phyloP scores from a whole-genome alignment of 2,888 invertebrate species.

The Calliopum simillimum region DNA sequence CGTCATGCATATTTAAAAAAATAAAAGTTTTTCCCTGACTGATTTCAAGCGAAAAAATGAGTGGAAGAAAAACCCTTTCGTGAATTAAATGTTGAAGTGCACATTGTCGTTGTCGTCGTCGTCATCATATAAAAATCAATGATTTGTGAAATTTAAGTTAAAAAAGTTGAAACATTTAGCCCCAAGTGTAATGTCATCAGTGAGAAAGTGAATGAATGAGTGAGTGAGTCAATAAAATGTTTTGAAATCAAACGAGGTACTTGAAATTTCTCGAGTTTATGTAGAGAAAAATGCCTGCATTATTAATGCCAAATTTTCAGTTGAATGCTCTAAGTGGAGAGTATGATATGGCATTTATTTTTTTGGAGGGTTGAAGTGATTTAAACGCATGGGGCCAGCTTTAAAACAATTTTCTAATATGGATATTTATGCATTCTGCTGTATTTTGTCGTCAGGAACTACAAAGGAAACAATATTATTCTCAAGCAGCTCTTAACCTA shows the following conservation, averaged over 20 bases:
- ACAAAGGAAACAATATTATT: too few species aligned
- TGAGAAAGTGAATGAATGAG: too few species aligned
- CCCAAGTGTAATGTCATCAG: neutral
- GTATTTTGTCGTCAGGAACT: too few species aligned
- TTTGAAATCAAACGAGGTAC: neutral
- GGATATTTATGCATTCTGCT: too few species aligned
- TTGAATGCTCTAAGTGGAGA: neutral
- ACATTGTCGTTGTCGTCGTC: too few species aligned
- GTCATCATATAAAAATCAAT: constrained; percentile 49
- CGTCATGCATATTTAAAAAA: constrained; percentile 25
- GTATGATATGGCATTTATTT: too few species aligned
- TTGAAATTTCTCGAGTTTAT: neutral
- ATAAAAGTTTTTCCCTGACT: constrained; percentile 16
- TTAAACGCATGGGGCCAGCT: too few species aligned
- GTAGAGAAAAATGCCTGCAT: neutral
- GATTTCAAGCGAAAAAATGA: neutral
- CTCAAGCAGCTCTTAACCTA: too few species aligned
- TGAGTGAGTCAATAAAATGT: neutral
- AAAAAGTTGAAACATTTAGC: constrained; percentile 30
- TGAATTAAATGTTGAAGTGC: constrained; percentile 36
- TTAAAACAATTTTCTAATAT: too few species aligned
- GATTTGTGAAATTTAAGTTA: constrained; percentile 48
- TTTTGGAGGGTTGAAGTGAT: too few species aligned
- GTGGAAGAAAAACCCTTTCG: constrained; percentile 14
- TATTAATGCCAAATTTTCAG: neutral